A percentile compares a stretch with the other conserved stretches of the same genome.
phyloP scores from a whole-genome alignment of 2,888 invertebrate genomes.

The Cantharis lateralis region DNA sequence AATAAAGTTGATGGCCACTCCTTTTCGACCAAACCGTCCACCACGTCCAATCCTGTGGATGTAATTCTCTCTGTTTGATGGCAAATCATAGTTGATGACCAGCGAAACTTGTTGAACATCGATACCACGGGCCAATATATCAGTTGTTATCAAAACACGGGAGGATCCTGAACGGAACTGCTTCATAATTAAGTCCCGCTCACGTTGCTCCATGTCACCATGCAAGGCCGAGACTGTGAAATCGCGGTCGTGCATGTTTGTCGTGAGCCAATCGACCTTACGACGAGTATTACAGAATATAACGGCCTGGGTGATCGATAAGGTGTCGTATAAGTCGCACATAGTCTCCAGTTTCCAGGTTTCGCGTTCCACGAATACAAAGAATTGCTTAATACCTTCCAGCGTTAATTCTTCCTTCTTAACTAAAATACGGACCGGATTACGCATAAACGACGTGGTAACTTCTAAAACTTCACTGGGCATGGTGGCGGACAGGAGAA shows the following conservation, averaged over 20 bases:
- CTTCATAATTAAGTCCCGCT: constrained; percentile 98
- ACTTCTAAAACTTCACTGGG: constrained; percentile 97
- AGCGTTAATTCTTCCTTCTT: constrained; percentile 95
- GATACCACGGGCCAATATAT: constrained; percentile 97
- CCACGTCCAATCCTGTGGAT: constrained; percentile 99
- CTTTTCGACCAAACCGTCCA: too few relatives aligned
- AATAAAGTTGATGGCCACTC: constrained; percentile 99
- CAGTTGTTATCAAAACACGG: constrained; percentile 97
- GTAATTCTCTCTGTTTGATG: constrained; percentile 98
- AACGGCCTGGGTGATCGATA: constrained; percentile 99
- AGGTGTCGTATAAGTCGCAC: constrained; percentile 97
- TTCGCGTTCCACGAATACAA: constrained; percentile 89
- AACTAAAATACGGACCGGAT: constrained; percentile 94
- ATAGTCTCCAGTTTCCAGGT: constrained; percentile 95
- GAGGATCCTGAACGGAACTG: constrained; percentile 99
- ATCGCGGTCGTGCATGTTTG: constrained; percentile 91
- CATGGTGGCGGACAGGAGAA: constrained; percentile 98
- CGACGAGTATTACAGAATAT: constrained; percentile 99
- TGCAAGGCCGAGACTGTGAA: constrained; percentile 99
- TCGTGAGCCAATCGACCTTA: constrained; percentile 98
- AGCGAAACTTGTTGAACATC: constrained; percentile 99
- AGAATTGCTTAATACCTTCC: constrained; percentile 99
- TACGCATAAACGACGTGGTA: constrained; percentile 96
- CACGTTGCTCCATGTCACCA: constrained; percentile 99
- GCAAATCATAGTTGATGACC: constrained; percentile 99